Evolutionary conservation across 2,113 vertebrate genomes (phyloP), one percentile per base, ranked within the genome.

Genomic region (Nannospalax galili): DNA sequence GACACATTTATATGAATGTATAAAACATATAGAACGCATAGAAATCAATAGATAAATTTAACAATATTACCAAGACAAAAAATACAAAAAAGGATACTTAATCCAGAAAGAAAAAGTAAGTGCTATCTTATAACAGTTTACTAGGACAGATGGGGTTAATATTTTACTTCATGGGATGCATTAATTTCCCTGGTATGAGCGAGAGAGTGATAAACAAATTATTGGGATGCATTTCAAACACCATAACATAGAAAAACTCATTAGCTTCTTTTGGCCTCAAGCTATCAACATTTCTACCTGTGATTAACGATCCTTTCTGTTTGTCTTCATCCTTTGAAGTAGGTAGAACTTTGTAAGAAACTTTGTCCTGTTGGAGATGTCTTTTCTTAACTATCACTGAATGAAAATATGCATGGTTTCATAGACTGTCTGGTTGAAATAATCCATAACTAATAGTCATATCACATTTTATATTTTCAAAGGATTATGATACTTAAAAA

Each of bases 151-250:
- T 67, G 5, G 32, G 24, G 3, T 77, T 92, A 79, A 45, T 56
- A 60, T 42, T 16, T 79, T 42, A 70, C 52, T 75, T 75, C 56
- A 64, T 37, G 28, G 40, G 10, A 48, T 89, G 8, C 37, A 4
- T 88, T 92, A 81, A 88, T 92, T 75, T 92, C 17, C 24, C 22
- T 72, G 48, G 19, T 82, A 40, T 7, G 5, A 90, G 35, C 24
- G 45, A 12, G 37, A 22, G 28, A 93, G 15, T 75, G 22, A 79
- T 93, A 48, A 78, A 45, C 60, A 62, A 67, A 62, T 84, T 82
- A 40, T 42, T 88, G 1, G 26, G 17, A 8, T 90, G 19, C 35
- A 58, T 93, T 95, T 94, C 48, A 82, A 91, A 95, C 17, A 92
- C 17, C 7, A 89, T 37, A 89, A 79, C n/a, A 40, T 20, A 80